Conservation (phyloP, 2,113 vertebrate species). For the Grallaria varia region DNA sequence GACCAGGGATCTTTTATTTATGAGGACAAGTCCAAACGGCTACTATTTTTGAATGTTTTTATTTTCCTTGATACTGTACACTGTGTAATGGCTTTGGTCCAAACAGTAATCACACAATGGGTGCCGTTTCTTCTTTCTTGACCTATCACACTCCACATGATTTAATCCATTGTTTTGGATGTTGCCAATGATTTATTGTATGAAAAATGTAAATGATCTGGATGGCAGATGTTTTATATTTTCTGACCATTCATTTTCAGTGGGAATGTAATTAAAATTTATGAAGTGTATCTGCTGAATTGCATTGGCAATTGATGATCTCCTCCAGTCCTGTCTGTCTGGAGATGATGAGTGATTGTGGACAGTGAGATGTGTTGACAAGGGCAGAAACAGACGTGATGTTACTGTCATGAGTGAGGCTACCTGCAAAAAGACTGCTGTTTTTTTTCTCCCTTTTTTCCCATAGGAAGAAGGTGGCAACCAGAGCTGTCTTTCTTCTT, state of each 20-base stretch:
- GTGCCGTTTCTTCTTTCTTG: constrained; percentile 65
- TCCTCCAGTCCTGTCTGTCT: constrained; percentile 87
- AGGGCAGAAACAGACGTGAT: constrained; percentile 86
- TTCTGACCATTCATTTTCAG: constrained; percentile 98
- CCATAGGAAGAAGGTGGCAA: constrained; percentile 66
- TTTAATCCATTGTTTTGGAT: constrained; percentile 82
- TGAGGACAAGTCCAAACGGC: constrained; percentile 37
- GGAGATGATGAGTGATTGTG: constrained; percentile 90
- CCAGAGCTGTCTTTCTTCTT: constrained; percentile 53
- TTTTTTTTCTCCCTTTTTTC: constrained; percentile 41
- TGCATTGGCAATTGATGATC: constrained; percentile 94
- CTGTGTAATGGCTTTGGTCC: constrained; percentile 30
- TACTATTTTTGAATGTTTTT: constrained; percentile 39
- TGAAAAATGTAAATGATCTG: constrained; percentile 91
- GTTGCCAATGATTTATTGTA: constrained; percentile 92
- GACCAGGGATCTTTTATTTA: constrained; percentile 35
- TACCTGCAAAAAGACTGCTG: constrained; percentile 58
- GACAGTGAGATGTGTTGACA: constrained; percentile 87
- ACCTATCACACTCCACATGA: constrained; percentile 78
- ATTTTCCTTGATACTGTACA: constrained; percentile 27
- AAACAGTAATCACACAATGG: constrained; percentile 60
- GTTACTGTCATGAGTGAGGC: constrained; percentile 76
- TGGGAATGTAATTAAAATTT: constrained; percentile 97
- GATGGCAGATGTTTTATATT: constrained; percentile 98
- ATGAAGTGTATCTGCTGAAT: constrained; percentile 99